Evolutionary conservation across 2,113 vertebrate genomes (phyloP), one percentile per base, ranked within the genome.

Genomic region (Rhynchomys soricoides): DNA sequence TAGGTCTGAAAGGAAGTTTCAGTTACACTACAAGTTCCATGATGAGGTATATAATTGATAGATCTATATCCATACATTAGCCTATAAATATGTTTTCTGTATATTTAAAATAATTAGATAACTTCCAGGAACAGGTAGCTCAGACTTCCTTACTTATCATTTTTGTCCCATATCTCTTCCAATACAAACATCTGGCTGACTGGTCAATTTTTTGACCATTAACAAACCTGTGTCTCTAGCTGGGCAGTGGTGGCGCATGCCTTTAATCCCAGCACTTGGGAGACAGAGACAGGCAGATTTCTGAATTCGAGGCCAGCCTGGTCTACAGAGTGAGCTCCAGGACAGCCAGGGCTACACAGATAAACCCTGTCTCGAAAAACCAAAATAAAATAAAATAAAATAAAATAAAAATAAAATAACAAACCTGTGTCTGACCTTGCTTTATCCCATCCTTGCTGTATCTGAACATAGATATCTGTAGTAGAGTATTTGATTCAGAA

Each of bases 401-500:
- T n/a, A n/a, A n/a, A n/a, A n/a, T n/a, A n/a, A n/a, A n/a, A n/a
- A n/a, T n/a, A n/a, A n/a, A n/a, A n/a, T 43, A 66, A 1, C 40
- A 26, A n/a, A 57, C 5, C 19, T 7, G 2, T 34, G 57, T 37
- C 57, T 34, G 40, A 0, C 26, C 40, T 75, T 21, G 64, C 43
- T 15, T 37, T 26, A 52, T 55, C 50, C 2, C 5, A 13, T 11
- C 2, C 9, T 22, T 2, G 17, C 15, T 6, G 5, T 3, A 2
- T 34, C 10, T 34, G 12, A 57, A 55, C 1, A 9, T 2, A 3
- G 15, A 17, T 40, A 59, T 3, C n/a, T 31, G 1, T 2, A 34
- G 6, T 26, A 37, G 62, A 34, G 2, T 0, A 12, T 77, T 40
- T 8, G n/a, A 0, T 5, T 43, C 1, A 3, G 37, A 12, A 5